phyloP scores from a whole-genome alignment of 2,113 vertebrate species.

The Alces alces region DNA sequence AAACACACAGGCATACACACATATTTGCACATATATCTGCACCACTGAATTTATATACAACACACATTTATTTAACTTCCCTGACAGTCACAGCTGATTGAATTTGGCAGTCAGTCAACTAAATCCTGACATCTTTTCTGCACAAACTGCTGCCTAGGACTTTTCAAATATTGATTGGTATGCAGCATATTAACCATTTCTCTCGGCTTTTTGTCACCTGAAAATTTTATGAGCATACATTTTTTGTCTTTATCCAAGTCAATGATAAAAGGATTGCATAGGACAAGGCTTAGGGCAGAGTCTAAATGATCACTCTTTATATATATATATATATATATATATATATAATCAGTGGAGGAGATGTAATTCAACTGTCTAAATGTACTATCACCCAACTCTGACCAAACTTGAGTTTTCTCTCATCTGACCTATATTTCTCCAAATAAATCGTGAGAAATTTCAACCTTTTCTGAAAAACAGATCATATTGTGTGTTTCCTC shows the following conservation, averaged over 20 bases:
- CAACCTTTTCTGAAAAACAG: background rate
- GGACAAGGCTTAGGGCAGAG: background rate
- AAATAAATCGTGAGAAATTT: background rate
- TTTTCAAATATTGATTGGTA: conserved; percentile 46
- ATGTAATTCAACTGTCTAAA: background rate
- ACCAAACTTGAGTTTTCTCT: background rate
- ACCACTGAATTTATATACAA: background rate
- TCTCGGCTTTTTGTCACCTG: conserved; percentile 6
- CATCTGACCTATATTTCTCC: background rate
- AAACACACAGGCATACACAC: background rate
- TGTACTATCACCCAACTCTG: background rate
- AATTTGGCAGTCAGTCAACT: conserved; percentile 3
- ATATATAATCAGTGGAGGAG: background rate
- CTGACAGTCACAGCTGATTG: background rate
- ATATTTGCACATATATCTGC: background rate
- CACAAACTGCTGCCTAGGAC: conserved; percentile 6
- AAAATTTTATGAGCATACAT: background rate
- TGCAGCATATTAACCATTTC: background rate
- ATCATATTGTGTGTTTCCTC: background rate
- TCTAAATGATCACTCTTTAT: background rate
- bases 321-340: too few relatives aligned
- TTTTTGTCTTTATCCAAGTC: conserved; percentile 33
- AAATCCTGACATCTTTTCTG: background rate
- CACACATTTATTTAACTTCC: background rate
- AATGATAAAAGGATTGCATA: background rate